Base-by-base conservation (phyloP, 2,888 invertebrate species). In the Rotaria sp. region DNA sequence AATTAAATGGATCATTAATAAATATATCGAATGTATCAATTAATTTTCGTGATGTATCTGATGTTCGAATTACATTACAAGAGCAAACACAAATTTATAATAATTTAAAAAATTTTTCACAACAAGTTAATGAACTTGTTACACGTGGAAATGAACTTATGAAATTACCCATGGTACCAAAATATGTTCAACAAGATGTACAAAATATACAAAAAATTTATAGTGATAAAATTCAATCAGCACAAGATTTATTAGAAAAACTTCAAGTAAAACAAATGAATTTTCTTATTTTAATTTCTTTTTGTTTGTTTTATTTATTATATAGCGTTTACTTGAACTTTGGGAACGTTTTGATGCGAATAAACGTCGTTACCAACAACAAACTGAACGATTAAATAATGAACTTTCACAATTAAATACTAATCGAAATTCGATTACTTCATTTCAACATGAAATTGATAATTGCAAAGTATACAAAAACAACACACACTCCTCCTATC, bases 141-240 rank as follows among this genome's bases (percentile, higher is more conserved):
- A 13, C 13, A 80, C 80, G 45, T 80, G 80, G 80, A n/a, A 45
- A 13, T 21, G 80, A 80, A 45, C 13, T 80, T 3, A 45, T 80
- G 5, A 24, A 11, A 80, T 10, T 45, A n/a, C 80, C 80, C 10
- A n/a, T 80, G n/a, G 45, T 45, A 41, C 80, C 80, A n/a, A 80
- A 80, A 80, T 80, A 80, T 45, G 80, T 80, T 80, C 80, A 80
- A 80, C 41, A 80, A 2, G 80, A 80, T 80, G 4, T 80, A 26
- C 80, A 80, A 45, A 41, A 21, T n/a, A 45, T 45, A 45, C 80
- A 80, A 41, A 80, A 41, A 80, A 0, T 80, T 24, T 80, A 45
- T 26, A 80, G 26, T n/a, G 80, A 80, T 11, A 41, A 45, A 80
- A 45, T 80, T 5, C 80, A 80, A 80, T 41, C n/a, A 15, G 80